A percentile compares a stretch with the other conserved stretches of the same genome.
Evolutionary conservation across 2,797 vertebrate species (phyloP).

Genomic region (Pseudochromis fuscus): DNA sequence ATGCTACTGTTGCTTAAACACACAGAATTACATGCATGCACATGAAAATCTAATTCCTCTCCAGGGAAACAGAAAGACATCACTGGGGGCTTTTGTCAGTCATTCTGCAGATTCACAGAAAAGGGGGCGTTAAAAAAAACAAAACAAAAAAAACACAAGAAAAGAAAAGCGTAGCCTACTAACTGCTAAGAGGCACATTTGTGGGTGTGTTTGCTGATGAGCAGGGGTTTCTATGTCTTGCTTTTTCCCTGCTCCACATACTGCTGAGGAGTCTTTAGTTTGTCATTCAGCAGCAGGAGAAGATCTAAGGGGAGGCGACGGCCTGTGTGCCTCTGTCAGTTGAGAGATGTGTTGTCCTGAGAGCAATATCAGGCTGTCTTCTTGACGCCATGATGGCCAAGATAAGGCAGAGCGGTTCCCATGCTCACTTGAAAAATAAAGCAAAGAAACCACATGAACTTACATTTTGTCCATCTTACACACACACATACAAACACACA

Average conservation of each 20-base stretch:
- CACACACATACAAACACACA: constrained; percentile 22
- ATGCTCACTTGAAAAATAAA: constrained; percentile 42
- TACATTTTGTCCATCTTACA: constrained; percentile 19
- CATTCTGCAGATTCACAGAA: constrained; percentile 40
- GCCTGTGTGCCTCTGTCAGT: constrained; percentile 33
- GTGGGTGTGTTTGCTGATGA: constrained; percentile 60
- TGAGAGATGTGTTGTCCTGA: constrained; percentile 60
- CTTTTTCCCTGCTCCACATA: constrained; percentile 22
- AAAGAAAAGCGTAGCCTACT: too few species aligned
- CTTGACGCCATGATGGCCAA: constrained; percentile 50
- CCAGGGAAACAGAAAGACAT: constrained; percentile 42
- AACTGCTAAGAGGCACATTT: constrained; percentile 48
- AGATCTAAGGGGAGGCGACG: constrained; percentile 59
- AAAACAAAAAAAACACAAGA: too few species aligned
- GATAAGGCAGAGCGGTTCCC: constrained; percentile 38
- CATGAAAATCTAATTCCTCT: constrained; percentile 57
- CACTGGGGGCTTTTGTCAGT: constrained; percentile 52
- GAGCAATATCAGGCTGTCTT: constrained; percentile 34
- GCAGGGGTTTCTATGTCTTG: constrained; percentile 49
- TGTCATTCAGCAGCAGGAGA: constrained; percentile 64
- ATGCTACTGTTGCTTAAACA: constrained; percentile 46
- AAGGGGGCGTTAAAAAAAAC: constrained; percentile 47
- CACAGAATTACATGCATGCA: constrained; percentile 42
- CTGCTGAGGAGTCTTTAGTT: constrained; percentile 49
- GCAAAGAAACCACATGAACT: constrained; percentile 44